phyloP scores from a whole-genome alignment of 2,888 invertebrate genomes.

The Hyalella azteca region DNA sequence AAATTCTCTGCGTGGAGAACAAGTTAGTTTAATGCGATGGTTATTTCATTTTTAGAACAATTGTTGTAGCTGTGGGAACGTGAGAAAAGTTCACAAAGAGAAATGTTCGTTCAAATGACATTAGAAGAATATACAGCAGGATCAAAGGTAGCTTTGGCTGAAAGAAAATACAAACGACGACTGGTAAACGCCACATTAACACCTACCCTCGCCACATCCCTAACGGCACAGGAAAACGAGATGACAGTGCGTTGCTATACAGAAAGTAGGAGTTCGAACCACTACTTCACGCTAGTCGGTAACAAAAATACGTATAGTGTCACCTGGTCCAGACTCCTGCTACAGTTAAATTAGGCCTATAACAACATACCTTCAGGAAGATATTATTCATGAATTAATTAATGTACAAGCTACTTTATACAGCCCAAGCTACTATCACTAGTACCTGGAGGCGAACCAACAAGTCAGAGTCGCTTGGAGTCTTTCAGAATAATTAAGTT shows the following conservation, averaged over 20 bases:
- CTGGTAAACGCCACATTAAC: no score
- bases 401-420: constrained; percentile 32
- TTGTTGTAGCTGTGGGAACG: no score
- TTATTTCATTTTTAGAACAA: no score
- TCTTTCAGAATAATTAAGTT: constrained; percentile 11
- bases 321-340: constrained; percentile 17
- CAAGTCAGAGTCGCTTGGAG: constrained; percentile 21
- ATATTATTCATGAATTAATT: constrained; percentile 32
- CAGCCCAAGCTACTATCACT: constrained; percentile 19
- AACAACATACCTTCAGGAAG: constrained; percentile 30
- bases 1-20: no score
- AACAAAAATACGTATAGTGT: constrained; percentile 23
- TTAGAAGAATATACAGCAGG: no score
- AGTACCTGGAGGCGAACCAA: not conserved
- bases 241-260: constrained; percentile 20
- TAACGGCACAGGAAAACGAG: no score
- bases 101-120: no score
- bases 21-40: no score
- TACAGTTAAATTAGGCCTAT: constrained; percentile 34
- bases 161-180: no score
- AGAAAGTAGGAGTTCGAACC: constrained; percentile 13
- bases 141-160: no score
- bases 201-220: no score
- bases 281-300: not conserved
- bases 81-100: no score